A percentile compares a stretch with the other conserved stretches of the same genome.
phyloP scores from a whole-genome alignment of 2,113 vertebrate genomes.

The Scophthalmus maximus region DNA sequence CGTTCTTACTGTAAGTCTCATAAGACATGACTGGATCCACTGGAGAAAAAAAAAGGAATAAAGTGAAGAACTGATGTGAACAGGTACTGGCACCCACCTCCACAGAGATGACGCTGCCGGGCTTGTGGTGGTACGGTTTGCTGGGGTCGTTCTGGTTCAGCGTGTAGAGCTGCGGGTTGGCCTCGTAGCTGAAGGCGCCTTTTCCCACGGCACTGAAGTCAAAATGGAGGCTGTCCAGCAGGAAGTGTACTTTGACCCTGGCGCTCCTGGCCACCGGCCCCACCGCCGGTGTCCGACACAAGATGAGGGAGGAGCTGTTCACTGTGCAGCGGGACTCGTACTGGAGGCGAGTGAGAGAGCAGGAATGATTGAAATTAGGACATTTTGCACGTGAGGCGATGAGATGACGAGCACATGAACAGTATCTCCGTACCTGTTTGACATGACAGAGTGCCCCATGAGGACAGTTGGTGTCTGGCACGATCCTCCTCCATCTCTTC shows the following conservation, averaged over 20 bases:
- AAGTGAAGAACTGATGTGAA: not conserved
- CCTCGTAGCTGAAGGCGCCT: constrained; percentile 89
- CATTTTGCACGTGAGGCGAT: no score
- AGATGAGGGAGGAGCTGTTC: constrained; percentile 89
- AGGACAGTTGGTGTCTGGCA: constrained; percentile 85
- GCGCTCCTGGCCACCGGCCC: constrained; percentile 78
- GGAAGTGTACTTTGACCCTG: constrained; percentile 88
- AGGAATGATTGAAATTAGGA: not conserved
- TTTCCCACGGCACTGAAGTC: constrained; percentile 87
- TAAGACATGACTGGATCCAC: no score
- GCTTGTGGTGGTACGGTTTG: constrained; percentile 92
- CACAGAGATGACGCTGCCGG: constrained; percentile 95
- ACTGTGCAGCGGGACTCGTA: constrained; percentile 87
- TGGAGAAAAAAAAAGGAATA: no score
- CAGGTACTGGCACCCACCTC: constrained; percentile 82
- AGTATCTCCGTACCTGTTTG: constrained; percentile 76
- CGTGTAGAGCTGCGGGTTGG: constrained; percentile 86
- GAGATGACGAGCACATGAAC: not conserved
- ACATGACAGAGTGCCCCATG: constrained; percentile 81
- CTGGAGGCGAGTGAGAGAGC: constrained; percentile 71
- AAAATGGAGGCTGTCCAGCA: constrained; percentile 93
- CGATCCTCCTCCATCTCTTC: constrained; percentile 83
- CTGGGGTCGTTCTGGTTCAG: constrained; percentile 88
- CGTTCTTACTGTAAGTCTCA: no score
- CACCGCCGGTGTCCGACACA: constrained; percentile 90